Evolutionary conservation across 1,140 invertebrate species (phyloP).

Genomic region (Hetaerina americana): DNA sequence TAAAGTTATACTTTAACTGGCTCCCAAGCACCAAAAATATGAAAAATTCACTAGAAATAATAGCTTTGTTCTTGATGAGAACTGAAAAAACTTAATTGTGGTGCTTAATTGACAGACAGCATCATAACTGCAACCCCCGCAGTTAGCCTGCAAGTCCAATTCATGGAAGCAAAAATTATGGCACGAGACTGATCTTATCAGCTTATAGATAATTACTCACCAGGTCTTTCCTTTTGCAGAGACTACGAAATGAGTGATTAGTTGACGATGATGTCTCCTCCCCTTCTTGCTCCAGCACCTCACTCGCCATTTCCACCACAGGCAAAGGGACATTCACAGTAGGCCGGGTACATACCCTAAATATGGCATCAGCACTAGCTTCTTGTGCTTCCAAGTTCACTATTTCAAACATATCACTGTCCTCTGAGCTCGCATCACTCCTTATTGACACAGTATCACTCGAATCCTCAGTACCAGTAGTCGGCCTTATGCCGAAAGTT

Average conservation of each 20-base stretch:
- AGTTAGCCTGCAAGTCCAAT: no score
- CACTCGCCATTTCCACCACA: slow-evolving; percentile 64
- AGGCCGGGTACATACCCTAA: slow-evolving; percentile 29
- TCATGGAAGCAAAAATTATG: no score
- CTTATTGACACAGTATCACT: slow-evolving; percentile 53
- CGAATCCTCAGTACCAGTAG: slow-evolving; percentile 52
- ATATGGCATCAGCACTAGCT: slow-evolving; percentile 43
- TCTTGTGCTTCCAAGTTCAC: slow-evolving; percentile 34
- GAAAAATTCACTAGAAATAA: no score
- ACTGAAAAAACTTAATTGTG: no score
- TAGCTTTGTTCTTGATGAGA: no score
- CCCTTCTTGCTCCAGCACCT: slow-evolving; percentile 63
- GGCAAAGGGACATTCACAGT: slow-evolving; percentile 20
- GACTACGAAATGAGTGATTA: slow-evolving; percentile 61
- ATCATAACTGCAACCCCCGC: no score
- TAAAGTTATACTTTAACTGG: no score
- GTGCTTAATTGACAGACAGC: no score
- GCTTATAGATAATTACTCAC: slow-evolving; percentile 31
- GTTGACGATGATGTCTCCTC: slow-evolving; percentile 29
- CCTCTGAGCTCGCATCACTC: slow-evolving; percentile 58
- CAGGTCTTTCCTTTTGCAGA: slow-evolving; percentile 60
- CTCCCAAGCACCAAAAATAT: no score
- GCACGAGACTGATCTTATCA: no score
- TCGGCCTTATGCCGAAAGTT: slow-evolving; percentile 34
- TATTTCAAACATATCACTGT: slow-evolving; percentile 62